Conservation (phyloP, 2,113 vertebrate species). For the Callithrix jacchus region DNA sequence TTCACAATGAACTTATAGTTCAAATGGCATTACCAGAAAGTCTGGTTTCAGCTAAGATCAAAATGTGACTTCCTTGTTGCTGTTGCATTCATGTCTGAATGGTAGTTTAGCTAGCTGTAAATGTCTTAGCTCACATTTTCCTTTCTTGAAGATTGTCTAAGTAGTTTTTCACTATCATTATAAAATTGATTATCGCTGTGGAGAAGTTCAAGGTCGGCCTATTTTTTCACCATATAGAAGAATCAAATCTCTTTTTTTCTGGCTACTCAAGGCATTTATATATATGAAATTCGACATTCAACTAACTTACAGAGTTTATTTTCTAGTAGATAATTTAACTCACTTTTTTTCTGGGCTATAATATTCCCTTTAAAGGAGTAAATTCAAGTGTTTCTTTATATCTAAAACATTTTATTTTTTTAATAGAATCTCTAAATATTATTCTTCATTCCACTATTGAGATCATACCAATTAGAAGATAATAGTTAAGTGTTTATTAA, state of each 20-base stretch:
- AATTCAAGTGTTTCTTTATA: background rate
- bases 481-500: background rate
- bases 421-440: background rate
- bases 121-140: background rate
- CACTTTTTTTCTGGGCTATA: background rate
- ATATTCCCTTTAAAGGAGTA: background rate
- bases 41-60: background rate
- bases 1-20: background rate
- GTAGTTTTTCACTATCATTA: background rate
- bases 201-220: background rate
- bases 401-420: background rate
- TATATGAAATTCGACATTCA: background rate
- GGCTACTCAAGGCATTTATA: background rate
- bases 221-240: background rate
- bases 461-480: background rate
- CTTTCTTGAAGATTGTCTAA: background rate
- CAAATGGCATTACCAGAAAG: background rate
- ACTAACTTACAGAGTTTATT: conserved; percentile 11
- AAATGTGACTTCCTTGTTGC: background rate
- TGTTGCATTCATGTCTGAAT: background rate
- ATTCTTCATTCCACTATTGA: background rate
- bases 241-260: background rate
- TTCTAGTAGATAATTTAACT: background rate
- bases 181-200: background rate
- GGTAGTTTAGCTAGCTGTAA: background rate